Conservation (phyloP, 2,797 vertebrate genomes). For the Macroramphosus scolopax region DNA sequence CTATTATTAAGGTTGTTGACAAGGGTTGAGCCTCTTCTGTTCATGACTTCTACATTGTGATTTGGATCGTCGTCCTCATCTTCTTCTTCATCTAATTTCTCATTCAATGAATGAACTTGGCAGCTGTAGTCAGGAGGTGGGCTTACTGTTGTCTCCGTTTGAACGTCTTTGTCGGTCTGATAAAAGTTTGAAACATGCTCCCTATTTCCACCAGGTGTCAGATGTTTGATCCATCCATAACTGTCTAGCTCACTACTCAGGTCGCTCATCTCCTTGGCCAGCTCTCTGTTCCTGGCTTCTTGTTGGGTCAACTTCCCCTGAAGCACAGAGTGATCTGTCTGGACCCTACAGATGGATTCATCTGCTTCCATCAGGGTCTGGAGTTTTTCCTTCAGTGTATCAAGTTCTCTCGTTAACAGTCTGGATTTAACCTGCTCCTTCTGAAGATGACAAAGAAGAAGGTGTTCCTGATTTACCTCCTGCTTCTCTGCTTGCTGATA, state of each 20-base stretch:
- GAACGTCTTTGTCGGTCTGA: constrained; percentile 88
- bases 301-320: constrained; percentile 91
- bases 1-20: constrained; percentile 77
- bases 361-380: constrained; percentile 90
- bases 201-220: constrained; percentile 77
- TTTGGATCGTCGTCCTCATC: constrained; percentile 75
- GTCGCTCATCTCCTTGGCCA: constrained; percentile 88
- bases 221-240: constrained; percentile 83
- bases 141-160: constrained; percentile 84
- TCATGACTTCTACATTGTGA: constrained; percentile 71
- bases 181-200: constrained; percentile 81
- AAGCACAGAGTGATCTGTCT: constrained; percentile 84
- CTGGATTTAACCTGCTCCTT: constrained; percentile 93
- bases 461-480: constrained; percentile 88
- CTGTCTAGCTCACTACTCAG: constrained; percentile 86
- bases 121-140: constrained; percentile 81
- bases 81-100: constrained; percentile 78
- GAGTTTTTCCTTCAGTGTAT: constrained; percentile 90
- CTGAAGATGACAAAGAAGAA: constrained; percentile 87
- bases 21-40: constrained; percentile 74
- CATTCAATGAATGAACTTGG: constrained; percentile 73
- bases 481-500: constrained; percentile 91
- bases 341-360: constrained; percentile 86
- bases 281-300: constrained; percentile 89
- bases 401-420: constrained; percentile 88